phyloP scores from a whole-genome alignment of 1,140 invertebrate species.

The Himalopsyche phryganea region DNA sequence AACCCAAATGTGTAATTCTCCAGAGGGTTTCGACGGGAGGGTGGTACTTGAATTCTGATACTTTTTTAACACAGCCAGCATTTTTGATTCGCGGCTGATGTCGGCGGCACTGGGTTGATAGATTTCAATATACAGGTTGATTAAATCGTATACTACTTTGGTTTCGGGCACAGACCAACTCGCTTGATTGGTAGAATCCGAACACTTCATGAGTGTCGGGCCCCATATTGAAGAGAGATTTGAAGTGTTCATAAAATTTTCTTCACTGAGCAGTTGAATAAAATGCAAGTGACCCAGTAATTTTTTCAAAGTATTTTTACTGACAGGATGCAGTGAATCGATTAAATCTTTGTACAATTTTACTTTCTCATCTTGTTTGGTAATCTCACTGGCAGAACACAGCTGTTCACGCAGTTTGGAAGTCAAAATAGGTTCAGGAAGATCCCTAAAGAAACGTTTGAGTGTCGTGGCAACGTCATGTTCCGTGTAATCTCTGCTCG shows the following conservation, averaged over 20 bases:
- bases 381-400: constrained; percentile 37
- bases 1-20: constrained; percentile 79
- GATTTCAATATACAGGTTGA: constrained; percentile 53
- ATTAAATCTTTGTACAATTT: constrained; percentile 62
- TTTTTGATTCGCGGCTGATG: constrained; percentile 64
- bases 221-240: constrained; percentile 84
- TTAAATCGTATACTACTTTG: constrained; percentile 67
- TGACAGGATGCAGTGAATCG: constrained; percentile 62
- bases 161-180: constrained; percentile 64
- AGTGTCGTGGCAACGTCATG: constrained; percentile 83
- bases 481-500: constrained; percentile 68
- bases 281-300: constrained; percentile 78
- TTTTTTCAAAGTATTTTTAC: constrained; percentile 68
- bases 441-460: constrained; percentile 78
- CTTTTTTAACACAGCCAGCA: constrained; percentile 65
- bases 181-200: constrained; percentile 38
- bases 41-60: constrained; percentile 57
- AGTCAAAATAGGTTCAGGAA: constrained; percentile 68
- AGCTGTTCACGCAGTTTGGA: constrained; percentile 32
- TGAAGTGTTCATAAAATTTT: constrained; percentile 74
- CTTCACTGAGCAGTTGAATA: constrained; percentile 67
- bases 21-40: constrained; percentile 63
- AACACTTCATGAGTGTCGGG: constrained; percentile 73
- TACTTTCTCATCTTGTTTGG: constrained; percentile 52
- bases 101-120: constrained; percentile 53